These are phyloP conservation scores for Ardeotis arabs DNA, from an alignment of 2,113 vertebrate species.

Conservation along the genomic window DNA sequence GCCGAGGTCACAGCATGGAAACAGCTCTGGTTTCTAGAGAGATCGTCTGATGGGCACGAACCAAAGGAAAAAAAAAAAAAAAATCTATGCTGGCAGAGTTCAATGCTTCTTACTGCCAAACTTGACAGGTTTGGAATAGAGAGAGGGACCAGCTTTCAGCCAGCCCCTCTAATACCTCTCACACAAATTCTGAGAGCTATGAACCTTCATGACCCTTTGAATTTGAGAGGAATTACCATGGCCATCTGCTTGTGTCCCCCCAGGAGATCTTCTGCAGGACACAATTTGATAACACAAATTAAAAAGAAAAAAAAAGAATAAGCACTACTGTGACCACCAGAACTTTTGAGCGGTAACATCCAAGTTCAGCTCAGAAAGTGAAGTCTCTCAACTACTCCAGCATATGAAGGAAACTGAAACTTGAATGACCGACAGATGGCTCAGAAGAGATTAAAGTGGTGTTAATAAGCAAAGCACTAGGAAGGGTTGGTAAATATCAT, in stretches of 20 bases:
- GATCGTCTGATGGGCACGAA: not conserved
- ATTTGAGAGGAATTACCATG: slow-evolving; percentile 25
- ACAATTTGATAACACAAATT: not conserved
- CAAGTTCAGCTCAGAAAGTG: not conserved
- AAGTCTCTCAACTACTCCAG: not conserved
- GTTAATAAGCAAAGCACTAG: slow-evolving; percentile 47
- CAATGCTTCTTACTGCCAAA: slow-evolving; percentile 3
- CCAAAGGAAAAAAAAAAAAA: not conserved
- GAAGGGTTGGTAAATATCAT: slow-evolving; percentile 23
- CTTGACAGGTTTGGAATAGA: not conserved
- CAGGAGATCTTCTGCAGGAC: slow-evolving; percentile 1
- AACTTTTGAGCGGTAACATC: not conserved
- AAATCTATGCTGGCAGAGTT: slow-evolving; percentile 1
- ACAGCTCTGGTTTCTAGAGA: slow-evolving; percentile 36
- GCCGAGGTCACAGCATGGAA: not conserved
- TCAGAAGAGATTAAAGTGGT: slow-evolving; percentile 52
- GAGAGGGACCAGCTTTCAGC: not conserved
- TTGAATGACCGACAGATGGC: slow-evolving; percentile 52
- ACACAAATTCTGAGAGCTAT: not conserved
- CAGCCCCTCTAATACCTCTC: not conserved
- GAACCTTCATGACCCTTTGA: slow-evolving; percentile 30
- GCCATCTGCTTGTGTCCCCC: slow-evolving; percentile 37
- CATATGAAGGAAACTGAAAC: slow-evolving; percentile 18
- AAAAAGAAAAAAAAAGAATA: not conserved
- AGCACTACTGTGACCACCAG: not conserved